Base-by-base conservation (phyloP, 2,797 vertebrate species). In the Prionace glauca region DNA sequence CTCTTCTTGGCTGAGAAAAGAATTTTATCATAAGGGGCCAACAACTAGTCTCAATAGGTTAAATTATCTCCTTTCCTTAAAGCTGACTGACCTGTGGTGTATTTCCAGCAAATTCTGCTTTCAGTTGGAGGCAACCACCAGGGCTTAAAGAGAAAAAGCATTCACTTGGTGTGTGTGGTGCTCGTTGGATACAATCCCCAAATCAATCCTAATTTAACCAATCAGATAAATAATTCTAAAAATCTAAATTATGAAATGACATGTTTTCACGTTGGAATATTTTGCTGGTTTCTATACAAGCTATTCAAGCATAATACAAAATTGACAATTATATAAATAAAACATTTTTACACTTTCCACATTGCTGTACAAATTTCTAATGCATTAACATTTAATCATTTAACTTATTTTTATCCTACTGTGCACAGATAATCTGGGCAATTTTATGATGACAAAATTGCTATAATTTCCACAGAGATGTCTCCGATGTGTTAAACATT, bases 151-250 rank as follows among this genome's bases (percentile, higher is more conserved):
- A 12, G 32, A 91, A 91, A 69, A 62, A 65, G 4, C 29, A n/a
- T 65, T 91, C 60, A 62, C 45, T 9, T 29, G 1, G 32, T n/a
- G 9, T 62, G 88, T 9, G 62, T 65, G 29, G 14, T 60, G 12
- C 26, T 60, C 2, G 3, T 26, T 90, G 56, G 56, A 90, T 90
- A 90, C 26, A 90, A 36, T 62, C 29, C 56, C 56, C 56, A 32
- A 90, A 62, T 90, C 56, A 90, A 90, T 90, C 87, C 87, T 32
- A 90, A 90, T 62, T 90, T 62, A 90, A 60, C 24, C 87, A 88
- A 88, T 32, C 56, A 12, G 20, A 56, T 56, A 10, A 22, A 84
- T 45, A 84, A 84, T 84, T 45, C 41, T 84, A 45, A 84, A 22
- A 84, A 84, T 24, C 81, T 36, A 84, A 24, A 20, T 84, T 84